Base-by-base conservation (phyloP, 2,797 vertebrate species). In the Ctenopoma multispine region DNA sequence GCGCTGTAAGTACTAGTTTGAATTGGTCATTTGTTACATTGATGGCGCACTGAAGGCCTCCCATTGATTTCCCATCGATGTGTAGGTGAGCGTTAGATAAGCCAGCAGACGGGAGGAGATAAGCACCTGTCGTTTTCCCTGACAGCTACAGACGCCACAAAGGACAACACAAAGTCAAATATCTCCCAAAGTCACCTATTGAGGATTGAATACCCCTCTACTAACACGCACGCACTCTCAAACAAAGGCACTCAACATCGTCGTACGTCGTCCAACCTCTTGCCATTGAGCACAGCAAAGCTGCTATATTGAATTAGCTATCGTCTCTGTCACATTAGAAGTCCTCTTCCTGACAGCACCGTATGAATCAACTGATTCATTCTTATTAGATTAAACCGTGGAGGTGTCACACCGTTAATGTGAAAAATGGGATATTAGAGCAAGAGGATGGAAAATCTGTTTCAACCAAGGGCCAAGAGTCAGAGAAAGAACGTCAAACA, bases 11-110 rank as follows among this genome's bases (percentile, higher is more conserved):
- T 82, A 68, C 58, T 51, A 31, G 79, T 63, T 61, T 90, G 83
- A 92, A 89, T 91, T 73, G 85, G 88, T 85, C 90, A 88, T 90
- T 91, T 89, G 89, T 89, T 87, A 82, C 85, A 91, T 91, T 89
- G 91, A 90, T 63, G 78, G 72, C 7, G 44, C 74, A 51, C 85
- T 87, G 88, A 89, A 87, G 87, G 89, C 89, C 81, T 63, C 70
- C 70, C 82, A 93, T 94, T 87, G 93, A 93, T 94, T 92, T 79
- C 53, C 78, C 89, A 91, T 93, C 72, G 90, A 93, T 75, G 87
- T 85, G 84, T 84, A 82, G 90, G 88, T 89, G 88, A 92, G 89
- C 82, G 61, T 79, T 72, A 91, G 92, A 93, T 94, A 93, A 93
- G 89, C 83, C 85, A 20, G 77, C 80, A 81, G 87, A 90, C 73